Conservation (phyloP, 2,113 vertebrate species). For the Nothocercus nigrocapillus region DNA sequence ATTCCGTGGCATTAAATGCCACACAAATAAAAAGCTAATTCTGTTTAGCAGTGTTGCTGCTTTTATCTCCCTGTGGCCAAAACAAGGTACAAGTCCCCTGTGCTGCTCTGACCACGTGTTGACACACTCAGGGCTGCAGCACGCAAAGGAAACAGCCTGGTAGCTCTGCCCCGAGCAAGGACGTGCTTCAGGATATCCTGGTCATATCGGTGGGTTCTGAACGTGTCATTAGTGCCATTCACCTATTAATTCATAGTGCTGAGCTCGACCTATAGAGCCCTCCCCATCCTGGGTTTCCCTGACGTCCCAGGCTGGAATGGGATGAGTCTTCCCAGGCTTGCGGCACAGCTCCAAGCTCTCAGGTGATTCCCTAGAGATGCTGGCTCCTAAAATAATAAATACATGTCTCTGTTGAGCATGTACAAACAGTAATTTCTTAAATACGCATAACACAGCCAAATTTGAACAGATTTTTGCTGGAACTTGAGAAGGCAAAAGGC, state of each 20-base stretch:
- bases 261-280: neutral
- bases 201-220: neutral
- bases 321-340: neutral
- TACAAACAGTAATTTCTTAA: slow-evolving; percentile 30
- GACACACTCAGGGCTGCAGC: neutral
- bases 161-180: neutral
- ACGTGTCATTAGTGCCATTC: neutral
- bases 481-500: slow-evolving; percentile 33
- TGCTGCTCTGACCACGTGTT: neutral
- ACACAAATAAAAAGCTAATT: slow-evolving; percentile 27
- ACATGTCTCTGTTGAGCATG: neutral
- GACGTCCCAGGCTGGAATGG: neutral
- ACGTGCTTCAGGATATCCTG: neutral
- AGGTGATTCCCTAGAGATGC: slow-evolving; percentile 31
- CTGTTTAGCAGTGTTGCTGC: neutral
- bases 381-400: slow-evolving; percentile 1
- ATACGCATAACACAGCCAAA: neutral
- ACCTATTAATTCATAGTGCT: neutral
- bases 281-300: neutral
- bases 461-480: slow-evolving; percentile 35
- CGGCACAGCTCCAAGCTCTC: slow-evolving; percentile 19
- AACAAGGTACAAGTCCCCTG: neutral
- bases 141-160: neutral
- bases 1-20: neutral
- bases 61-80: neutral